Evolutionary conservation across 2,113 vertebrate genomes (phyloP).

Genomic region (cattle (Bos taurus)): ARS-UCD2.0 NC_037336.1:81861501-81862000

Average conservation of each 20-base stretch:
- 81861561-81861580: neutral
- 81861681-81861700: neutral
- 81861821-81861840: neutral
- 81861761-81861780: neutral
- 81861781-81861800: neutral
- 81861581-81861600: neutral
- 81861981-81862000: accelerated
- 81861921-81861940: neutral
- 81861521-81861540: neutral
- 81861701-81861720: neutral
- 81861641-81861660: neutral
- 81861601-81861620: neutral
- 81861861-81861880: neutral
- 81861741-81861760: neutral
- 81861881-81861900: neutral
- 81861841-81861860: neutral
- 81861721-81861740: neutral
- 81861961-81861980: neutral
- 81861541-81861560: neutral
- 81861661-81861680: neutral
- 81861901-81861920: neutral
- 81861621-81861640: neutral
- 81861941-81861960: neutral
- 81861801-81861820: neutral
- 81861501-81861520: neutral